Conservation (phyloP, 35 echinoderm and acorn worm genomes). For the Apostichopus japonicus region DNA sequence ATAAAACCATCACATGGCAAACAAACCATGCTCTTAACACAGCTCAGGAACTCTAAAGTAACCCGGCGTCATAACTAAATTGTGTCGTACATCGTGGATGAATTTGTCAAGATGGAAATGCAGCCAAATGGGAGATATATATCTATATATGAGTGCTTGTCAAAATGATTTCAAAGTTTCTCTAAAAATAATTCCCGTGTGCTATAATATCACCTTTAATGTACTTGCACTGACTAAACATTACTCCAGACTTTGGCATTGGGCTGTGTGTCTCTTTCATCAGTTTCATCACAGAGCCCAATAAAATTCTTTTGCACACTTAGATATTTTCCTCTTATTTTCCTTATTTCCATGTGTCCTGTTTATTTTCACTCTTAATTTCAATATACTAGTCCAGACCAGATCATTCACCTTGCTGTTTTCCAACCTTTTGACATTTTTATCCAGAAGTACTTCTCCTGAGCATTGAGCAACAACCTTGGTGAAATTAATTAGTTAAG, state of each 20-base stretch:
- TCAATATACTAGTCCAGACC: neutral
- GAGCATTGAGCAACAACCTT: no score
- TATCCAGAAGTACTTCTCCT: no score
- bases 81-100: no score
- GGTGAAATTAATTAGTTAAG: no score
- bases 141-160: no score
- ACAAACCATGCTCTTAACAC: no score
- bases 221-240: neutral
- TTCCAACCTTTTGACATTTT: no score
- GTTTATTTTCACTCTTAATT: neutral
- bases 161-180: neutral
- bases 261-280: neutral
- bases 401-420: neutral
- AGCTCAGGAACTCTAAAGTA: no score
- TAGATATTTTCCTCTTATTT: neutral
- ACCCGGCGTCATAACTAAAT: no score
- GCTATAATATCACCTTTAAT: neutral
- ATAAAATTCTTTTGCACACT: neutral
- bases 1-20: no score
- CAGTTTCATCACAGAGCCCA: neutral
- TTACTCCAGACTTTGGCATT: constrained; percentile 34
- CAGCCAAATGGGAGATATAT: no score
- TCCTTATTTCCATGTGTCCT: neutral
- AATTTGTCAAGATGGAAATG: no score
- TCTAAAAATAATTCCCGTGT: neutral